These are phyloP conservation scores for Hirtodrosophila alboralis DNA, from an alignment of 2,888 invertebrate genomes.

Conservation along the genomic window DNA sequence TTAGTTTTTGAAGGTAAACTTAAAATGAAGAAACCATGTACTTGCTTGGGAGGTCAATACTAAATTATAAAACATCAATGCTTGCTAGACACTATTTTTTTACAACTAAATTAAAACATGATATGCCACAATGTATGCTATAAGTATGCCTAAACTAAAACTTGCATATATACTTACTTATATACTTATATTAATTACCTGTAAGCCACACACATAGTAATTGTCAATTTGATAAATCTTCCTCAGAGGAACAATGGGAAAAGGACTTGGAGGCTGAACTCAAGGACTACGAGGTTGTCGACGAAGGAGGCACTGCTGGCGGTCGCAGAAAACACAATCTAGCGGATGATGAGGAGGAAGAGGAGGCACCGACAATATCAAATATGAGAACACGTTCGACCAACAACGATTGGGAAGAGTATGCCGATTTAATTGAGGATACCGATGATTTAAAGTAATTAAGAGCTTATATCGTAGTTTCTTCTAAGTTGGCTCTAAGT, in stretches of 20 bases:
- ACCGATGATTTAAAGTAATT: slow-evolving; percentile 85
- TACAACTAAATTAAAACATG: slow-evolving; percentile 38
- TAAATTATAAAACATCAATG: slow-evolving; percentile 43
- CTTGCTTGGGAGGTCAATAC: slow-evolving; percentile 71
- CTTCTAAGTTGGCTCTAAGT: slow-evolving; percentile 84
- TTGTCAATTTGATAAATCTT: slow-evolving; percentile 38
- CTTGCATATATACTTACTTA: slow-evolving; percentile 30
- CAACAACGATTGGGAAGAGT: slow-evolving; percentile 84
- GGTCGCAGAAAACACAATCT: slow-evolving; percentile 27
- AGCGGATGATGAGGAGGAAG: slow-evolving; percentile 59
- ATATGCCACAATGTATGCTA: slow-evolving; percentile 43
- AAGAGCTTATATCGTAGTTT: slow-evolving; percentile 85
- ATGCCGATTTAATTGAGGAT: slow-evolving; percentile 84
- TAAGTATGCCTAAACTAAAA: slow-evolving; percentile 38
- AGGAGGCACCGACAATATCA: slow-evolving; percentile 82
- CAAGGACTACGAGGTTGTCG: slow-evolving; percentile 96
- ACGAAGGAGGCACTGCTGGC: slow-evolving; percentile 83
- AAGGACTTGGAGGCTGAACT: slow-evolving; percentile 97
- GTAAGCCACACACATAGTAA: slow-evolving; percentile 72
- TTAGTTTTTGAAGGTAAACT: slow-evolving; percentile 54
- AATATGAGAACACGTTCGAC: slow-evolving; percentile 83
- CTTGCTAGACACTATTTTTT: slow-evolving; percentile 66
- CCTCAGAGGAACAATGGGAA: slow-evolving; percentile 95
- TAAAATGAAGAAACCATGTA: slow-evolving; percentile 53
- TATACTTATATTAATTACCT: slow-evolving; percentile 29